Evolutionary conservation across 2,797 vertebrate genomes (phyloP), one percentile per base, ranked within the genome.

Genomic region (Bradypus variegatus): DNA sequence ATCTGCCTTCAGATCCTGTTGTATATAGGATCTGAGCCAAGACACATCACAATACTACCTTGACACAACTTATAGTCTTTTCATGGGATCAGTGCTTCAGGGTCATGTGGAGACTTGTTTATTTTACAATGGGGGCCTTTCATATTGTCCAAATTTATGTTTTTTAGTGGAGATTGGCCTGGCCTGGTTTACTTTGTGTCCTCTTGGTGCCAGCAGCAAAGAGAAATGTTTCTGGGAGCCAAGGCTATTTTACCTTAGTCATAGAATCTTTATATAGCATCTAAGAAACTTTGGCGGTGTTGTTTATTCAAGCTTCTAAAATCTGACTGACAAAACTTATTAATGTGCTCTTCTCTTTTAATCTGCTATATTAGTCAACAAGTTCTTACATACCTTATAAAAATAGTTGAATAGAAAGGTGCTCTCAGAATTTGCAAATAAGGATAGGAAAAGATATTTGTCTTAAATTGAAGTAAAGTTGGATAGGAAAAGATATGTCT

Each of bases 301-400:
- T 64, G 65, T 72, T 67, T 92, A 88, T 91, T 95, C 79, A 92
- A 85, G 38, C 76, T 86, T 94, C 85, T 72, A 86, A 91, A 89
- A 60, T 81, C 33, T 89, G 64, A 64, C 55, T 25, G n/a, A 50
- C 60, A 76, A 85, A 88, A 76, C 38, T 79, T 86, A 60, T 81
- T 90, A 92, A 70, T 65, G 45, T 88, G 19, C 33, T 55, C 38
- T 81, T 88, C 48, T 88, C 60, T 78, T 87, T 55, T 87, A 90
- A 84, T 80, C 76, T 80, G 15, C 58, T 90, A 1, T 81, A 50
- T 90, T 33, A 85, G 55, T 92, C 55, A 86, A 48, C 53, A 83
- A 78, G 38, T 77, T 58, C 55, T 75, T 93, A 80, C 11, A 62
- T 9, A 75, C 5, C 38, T 69, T 75, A 80, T 82, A 69, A 77